Base-by-base conservation (phyloP, 2,113 vertebrate species). In the Sisor rabdophorus region DNA sequence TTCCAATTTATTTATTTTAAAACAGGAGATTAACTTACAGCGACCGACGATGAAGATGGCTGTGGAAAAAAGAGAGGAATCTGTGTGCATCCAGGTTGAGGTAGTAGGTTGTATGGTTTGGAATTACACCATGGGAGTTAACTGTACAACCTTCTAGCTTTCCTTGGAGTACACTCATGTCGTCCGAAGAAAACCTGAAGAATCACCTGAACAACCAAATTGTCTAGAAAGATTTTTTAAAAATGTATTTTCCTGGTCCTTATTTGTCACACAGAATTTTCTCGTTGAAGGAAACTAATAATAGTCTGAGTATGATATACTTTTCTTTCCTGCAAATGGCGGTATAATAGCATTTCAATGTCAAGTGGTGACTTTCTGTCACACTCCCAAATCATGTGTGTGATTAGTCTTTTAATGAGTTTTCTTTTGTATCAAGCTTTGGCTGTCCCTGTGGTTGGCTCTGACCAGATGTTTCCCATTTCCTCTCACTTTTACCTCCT, bases 41-140 rank as follows among this genome's bases (percentile, higher is more conserved):
- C 75, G 2, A 22, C 53, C 16, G 3, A 53, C 24, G 8, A 20
- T 9, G 52, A 59, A 80, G 32, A 44, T 44, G 40, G 9, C 40
- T 4, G 40, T 44, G 40, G 40, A 44, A 9, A 44, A 9, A 83
- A n/a, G 55, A 74, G 78, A 77, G 32, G 80, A 85, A 22, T 44
- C 28, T 94, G 96, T 98, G 96, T 98, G 94, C 94, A 94, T 98
- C 95, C 97, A 92, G 94, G 96, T 95, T 98, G 97, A 98, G 97
- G 97, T 99, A 99, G 97, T 99, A 99, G 97, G 97, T 99, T 99
- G 97, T 99, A 99, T 99, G 96, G 97, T 99, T 99, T 98, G 96
- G 95, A 98, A 95, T 98, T 93, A 99, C 91, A 99, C 92, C 95
- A 92, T 96, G 95, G 96, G 97, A 98, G 97, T 99, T 99, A 98